Conservation (phyloP, 2,113 vertebrate species). For the Conger conger region DNA sequence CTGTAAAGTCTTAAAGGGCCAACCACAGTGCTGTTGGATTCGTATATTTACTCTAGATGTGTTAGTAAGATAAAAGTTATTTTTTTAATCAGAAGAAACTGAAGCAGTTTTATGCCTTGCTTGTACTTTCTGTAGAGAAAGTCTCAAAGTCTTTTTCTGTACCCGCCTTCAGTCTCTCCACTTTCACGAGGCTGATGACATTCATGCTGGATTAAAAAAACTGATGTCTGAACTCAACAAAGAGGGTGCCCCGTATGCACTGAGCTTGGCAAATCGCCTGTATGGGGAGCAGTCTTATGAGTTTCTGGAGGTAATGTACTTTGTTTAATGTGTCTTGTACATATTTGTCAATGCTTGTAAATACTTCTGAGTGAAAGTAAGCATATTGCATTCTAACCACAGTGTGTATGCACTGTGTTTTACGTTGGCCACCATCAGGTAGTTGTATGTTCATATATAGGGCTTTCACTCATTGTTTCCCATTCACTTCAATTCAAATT, state of each 20-base stretch:
- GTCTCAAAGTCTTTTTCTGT: not conserved
- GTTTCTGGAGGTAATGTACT: constrained; percentile 75
- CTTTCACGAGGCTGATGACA: constrained; percentile 44
- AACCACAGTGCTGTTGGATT: not conserved
- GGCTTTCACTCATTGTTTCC: no score
- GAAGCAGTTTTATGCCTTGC: not conserved
- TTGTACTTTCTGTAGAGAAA: not conserved
- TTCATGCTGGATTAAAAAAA: constrained; percentile 70
- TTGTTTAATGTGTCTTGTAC: not conserved
- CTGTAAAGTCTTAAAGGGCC: not conserved
- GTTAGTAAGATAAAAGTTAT: not conserved
- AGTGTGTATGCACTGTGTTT: no score
- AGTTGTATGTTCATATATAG: no score
- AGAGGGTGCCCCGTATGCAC: constrained; percentile 62
- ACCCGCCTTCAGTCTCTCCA: constrained; percentile 53
- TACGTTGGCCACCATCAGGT: no score
- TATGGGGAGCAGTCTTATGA: constrained; percentile 82
- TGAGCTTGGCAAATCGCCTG: constrained; percentile 81
- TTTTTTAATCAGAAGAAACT: not conserved
- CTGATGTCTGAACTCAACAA: constrained; percentile 77
- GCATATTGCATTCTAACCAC: no score
- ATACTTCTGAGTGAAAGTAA: no score
- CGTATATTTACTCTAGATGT: no score
- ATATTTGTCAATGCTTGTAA: no score
- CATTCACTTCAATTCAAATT: no score